phyloP scores from a whole-genome alignment of 2,888 invertebrate genomes.

The Papilio demoleus region DNA sequence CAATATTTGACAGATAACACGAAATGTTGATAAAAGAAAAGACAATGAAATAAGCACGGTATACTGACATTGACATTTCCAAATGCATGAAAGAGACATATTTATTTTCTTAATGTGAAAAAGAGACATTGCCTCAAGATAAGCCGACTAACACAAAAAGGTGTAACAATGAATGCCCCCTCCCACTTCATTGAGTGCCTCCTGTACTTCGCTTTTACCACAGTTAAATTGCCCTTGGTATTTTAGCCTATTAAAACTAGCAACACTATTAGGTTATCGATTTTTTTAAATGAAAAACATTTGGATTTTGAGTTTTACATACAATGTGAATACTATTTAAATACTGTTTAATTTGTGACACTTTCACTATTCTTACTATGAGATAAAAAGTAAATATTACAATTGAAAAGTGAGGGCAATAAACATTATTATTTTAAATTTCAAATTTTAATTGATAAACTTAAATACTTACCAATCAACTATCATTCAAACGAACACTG shows the following conservation, averaged over 20 bases:
- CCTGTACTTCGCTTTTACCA: not conserved
- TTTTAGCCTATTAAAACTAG: not conserved
- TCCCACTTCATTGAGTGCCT: not conserved
- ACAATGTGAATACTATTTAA: too few species aligned
- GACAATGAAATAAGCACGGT: constrained; percentile 3
- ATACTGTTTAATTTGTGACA: too few species aligned
- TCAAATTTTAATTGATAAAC: too few species aligned
- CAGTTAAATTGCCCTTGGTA: not conserved
- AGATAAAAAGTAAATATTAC: too few species aligned
- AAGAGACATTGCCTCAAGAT: not conserved
- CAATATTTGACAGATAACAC: constrained; percentile 47
- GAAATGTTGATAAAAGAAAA: constrained; percentile 27
- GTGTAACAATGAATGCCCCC: not conserved
- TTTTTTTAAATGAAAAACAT: too few species aligned
- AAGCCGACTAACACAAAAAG: not conserved
- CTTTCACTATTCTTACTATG: too few species aligned
- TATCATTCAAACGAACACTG: too few species aligned
- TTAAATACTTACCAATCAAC: too few species aligned
- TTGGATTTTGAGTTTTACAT: too few species aligned
- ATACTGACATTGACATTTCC: constrained; percentile 3
- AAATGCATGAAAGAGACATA: constrained; percentile 25
- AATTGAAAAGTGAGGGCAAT: too few species aligned
- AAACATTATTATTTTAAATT: too few species aligned
- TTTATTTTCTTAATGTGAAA: not conserved
- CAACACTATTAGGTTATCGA: not conserved